A percentile compares a stretch with the other conserved stretches of the same genome.
Conservation (phyloP, 2,797 vertebrate species). For the Knipowitschia caucasica region DNA sequence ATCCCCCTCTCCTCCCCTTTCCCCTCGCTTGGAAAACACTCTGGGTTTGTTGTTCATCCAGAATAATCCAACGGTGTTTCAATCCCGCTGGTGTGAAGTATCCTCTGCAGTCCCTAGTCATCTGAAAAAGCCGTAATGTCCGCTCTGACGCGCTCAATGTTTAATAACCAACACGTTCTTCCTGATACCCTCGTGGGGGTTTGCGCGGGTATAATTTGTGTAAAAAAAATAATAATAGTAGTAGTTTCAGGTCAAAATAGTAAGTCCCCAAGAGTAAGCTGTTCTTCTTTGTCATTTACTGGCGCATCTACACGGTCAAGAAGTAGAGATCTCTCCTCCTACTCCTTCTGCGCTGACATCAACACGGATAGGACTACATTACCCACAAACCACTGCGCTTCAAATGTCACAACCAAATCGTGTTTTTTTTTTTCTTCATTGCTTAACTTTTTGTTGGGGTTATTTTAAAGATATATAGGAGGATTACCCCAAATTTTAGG, state of each 20-base stretch:
- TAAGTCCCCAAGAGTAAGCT: constrained; percentile 38
- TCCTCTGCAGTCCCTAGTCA: constrained; percentile 53
- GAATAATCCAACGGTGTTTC: constrained; percentile 35
- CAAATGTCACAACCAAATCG: no score
- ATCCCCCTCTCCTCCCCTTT: constrained; percentile 55
- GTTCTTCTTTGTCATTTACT: constrained; percentile 27
- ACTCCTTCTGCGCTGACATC: constrained; percentile 67
- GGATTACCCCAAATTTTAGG: no score
- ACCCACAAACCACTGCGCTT: constrained; percentile 74
- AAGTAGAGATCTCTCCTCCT: constrained; percentile 49
- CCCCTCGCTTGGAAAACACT: constrained; percentile 33
- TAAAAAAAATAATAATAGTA: no score
- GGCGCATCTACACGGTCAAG: constrained; percentile 47
- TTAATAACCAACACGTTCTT: constrained; percentile 51
- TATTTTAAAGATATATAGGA: no score
- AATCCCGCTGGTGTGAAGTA: constrained; percentile 18
- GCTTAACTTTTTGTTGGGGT: no score
- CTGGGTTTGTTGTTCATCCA: constrained; percentile 41
- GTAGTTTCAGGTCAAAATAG: constrained; percentile 10
- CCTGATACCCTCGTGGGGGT: constrained; percentile 37
- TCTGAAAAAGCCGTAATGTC: constrained; percentile 27
- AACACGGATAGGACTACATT: constrained; percentile 58
- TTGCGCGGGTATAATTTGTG: not conserved
- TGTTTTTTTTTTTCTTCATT: no score
- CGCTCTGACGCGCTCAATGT: constrained; percentile 60